Conservation (phyloP, 2,888 invertebrate species). For the Dione juno region DNA sequence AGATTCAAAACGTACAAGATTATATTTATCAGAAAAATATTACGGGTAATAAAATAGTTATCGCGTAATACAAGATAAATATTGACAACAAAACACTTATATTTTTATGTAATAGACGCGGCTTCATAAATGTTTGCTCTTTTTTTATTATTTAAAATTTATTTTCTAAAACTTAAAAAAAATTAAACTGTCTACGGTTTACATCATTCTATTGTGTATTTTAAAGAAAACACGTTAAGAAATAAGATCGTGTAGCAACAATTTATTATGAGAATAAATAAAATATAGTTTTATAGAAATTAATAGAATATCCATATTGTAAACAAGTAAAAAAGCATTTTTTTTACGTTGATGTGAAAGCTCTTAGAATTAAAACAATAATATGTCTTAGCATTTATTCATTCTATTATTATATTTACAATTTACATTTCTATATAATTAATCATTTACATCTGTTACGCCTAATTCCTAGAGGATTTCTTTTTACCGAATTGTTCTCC, state of each 20-base stretch:
- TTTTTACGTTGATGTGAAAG: not conserved
- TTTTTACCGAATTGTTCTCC: constrained; percentile 85
- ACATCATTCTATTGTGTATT: too few relatives aligned
- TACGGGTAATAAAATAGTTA: constrained; percentile 9
- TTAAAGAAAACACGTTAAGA: too few relatives aligned
- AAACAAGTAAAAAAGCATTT: not conserved
- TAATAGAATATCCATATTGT: not conserved
- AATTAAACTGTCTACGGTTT: too few relatives aligned
- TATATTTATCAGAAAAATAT: constrained; percentile 3
- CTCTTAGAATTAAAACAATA: not conserved
- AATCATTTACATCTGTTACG: constrained; percentile 1
- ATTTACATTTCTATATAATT: not conserved
- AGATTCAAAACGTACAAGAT: not conserved
- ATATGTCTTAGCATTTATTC: constrained; percentile 5
- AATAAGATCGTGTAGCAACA: too few relatives aligned
- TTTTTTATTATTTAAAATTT: not conserved
- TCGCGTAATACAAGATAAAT: constrained; percentile 15
- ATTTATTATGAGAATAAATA: too few relatives aligned
- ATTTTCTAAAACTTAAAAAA: too few relatives aligned
- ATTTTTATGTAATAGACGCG: not conserved
- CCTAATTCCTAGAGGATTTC: constrained; percentile 30
- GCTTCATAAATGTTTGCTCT: not conserved
- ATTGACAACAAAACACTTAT: constrained; percentile 10
- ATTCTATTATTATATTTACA: constrained; percentile 10
- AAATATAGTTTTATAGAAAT: too few relatives aligned